Evolutionary conservation across 2,797 vertebrate genomes (phyloP).

Genomic region (Australoheros facetus): DNA sequence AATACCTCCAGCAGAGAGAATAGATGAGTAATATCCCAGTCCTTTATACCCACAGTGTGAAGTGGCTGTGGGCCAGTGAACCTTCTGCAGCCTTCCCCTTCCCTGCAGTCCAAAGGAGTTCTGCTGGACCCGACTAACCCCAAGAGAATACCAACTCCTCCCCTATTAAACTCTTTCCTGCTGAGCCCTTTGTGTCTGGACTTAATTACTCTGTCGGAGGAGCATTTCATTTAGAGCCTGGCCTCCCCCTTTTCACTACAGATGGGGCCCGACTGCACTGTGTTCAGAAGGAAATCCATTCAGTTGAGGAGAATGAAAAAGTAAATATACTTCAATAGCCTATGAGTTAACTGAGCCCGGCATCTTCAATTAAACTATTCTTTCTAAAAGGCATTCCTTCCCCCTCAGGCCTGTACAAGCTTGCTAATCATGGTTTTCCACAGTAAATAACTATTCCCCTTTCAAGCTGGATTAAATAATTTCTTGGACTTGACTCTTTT

Average conservation of each 20-base stretch:
- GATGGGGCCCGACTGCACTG: slow-evolving; percentile 54
- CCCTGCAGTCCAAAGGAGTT: slow-evolving; percentile 46
- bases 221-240: slow-evolving; percentile 71
- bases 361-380: slow-evolving; percentile 40
- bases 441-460: slow-evolving; percentile 12
- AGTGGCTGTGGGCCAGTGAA: slow-evolving; percentile 39
- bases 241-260: slow-evolving; percentile 60
- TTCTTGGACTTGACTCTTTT: slow-evolving; percentile 35
- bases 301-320: slow-evolving; percentile 44
- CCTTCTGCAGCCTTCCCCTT: slow-evolving; percentile 27
- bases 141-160: slow-evolving; percentile 68
- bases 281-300: slow-evolving; percentile 49
- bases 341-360: slow-evolving; percentile 1
- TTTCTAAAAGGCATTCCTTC: slow-evolving; percentile 25
- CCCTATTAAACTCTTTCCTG: slow-evolving; percentile 75
- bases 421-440: slow-evolving; percentile 7
- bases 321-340: slow-evolving; percentile 46
- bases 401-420: slow-evolving; percentile 11
- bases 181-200: slow-evolving; percentile 80
- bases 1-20: slow-evolving; percentile 25
- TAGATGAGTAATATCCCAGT: slow-evolving; percentile 23
- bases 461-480: slow-evolving; percentile 60
- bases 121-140: slow-evolving; percentile 45
- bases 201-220: slow-evolving; percentile 79
- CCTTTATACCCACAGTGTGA: slow-evolving; percentile 10